Evolutionary conservation across 2,113 vertebrate species (phyloP).

Genomic region (Brachypodius melanocephalos): DNA sequence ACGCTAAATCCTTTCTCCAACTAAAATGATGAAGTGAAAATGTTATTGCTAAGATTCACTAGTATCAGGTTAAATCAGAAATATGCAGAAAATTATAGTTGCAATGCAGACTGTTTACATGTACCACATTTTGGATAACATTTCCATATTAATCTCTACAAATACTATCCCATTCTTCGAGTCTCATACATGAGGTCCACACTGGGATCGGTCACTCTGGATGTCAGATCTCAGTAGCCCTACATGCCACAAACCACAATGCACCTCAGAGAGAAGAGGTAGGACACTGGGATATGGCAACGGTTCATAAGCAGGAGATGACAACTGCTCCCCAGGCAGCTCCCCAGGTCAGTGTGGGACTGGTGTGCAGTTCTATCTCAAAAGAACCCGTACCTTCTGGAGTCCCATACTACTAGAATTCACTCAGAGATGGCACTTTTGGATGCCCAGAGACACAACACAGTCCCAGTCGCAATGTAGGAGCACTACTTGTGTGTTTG

Average conservation of each 20-base stretch:
- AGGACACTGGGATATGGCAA: not conserved
- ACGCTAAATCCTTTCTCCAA: not conserved
- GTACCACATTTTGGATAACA: not conserved
- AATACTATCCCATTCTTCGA: not conserved
- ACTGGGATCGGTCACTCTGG: not conserved
- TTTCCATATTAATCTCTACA: not conserved
- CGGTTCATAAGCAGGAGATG: not conserved
- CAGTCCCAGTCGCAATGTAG: not conserved
- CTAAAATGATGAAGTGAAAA: not conserved
- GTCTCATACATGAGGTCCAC: not conserved
- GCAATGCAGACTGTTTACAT: not conserved
- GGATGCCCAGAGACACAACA: not conserved
- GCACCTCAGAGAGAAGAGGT: not conserved
- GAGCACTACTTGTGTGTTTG: not conserved
- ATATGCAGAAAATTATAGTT: not conserved
- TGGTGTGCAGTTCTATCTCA: not conserved
- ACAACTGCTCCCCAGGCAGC: not conserved
- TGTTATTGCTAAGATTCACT: not conserved
- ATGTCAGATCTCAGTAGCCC: not conserved
- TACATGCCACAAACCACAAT: rapidly evolving
- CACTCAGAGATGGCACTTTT: rapidly evolving
- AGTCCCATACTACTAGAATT: not conserved
- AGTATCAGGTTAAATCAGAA: not conserved
- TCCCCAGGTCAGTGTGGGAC: not conserved
- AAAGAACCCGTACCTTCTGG: not conserved